Evolutionary conservation across 2,888 invertebrate genomes (phyloP), one percentile per base, ranked within the genome.

Genomic region (Epiperipatus broadwayi): DNA sequence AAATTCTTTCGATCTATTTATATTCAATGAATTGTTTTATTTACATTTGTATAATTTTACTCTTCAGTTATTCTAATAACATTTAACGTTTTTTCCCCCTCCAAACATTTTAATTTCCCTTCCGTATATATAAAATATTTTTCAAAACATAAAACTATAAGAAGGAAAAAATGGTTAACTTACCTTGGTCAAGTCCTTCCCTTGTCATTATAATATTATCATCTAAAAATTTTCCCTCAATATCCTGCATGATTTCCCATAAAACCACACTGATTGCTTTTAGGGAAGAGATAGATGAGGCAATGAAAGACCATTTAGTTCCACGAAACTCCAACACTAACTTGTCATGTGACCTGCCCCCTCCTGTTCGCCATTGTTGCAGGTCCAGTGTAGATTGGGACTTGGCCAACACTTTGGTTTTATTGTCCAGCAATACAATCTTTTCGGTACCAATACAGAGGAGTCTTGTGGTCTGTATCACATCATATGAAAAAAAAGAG

Each of bases 221-320:
- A 43, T 47, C 46, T 35, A 48, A 41, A 34, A 64, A 63, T 47
- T 55, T 55, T 31, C 56, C 53, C 49, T 63, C 62, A 56, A 68
- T 63, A 49, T 69, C 66, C 54, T 71, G 66, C 51, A 71, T 64
- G 51, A 68, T 68, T 55, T 72, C 71, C 64, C 71, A 72, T 53
- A 72, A 63, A 35, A 66, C 63, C 43, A 58, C 55, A 22, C 58
- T 57, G 41, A 59, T 57, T 40, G 60, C 59, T 30, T 63, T 61
- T 35, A 66, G 55, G 46, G 68, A 65, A 53, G 66, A 65, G 44
- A 66, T 62, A 37, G 69, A 64, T 36, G 69, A 60, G 52, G 64
- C 63, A 57, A 66, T 53, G 57, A 66, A 50, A 51, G 62, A 61
- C 68, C 67, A 68, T 53, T 69, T 65, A 44, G 67, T 63, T 42